These are phyloP conservation scores for Chloroceryle aenea DNA, from an alignment of 2,113 vertebrate species.

Conservation along the genomic window DNA sequence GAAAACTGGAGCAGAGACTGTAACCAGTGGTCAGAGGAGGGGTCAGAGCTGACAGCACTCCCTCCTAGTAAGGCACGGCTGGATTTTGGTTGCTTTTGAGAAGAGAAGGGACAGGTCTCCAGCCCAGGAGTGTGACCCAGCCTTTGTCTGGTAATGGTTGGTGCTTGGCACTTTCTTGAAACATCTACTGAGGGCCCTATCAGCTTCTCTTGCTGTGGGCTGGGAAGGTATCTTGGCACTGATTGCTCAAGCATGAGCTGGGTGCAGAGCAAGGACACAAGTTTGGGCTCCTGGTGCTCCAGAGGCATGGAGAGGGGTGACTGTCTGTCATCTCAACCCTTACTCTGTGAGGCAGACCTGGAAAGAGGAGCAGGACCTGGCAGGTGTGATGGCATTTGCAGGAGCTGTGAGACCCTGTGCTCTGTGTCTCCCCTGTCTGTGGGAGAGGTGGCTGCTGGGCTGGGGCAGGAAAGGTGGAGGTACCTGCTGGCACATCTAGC, in stretches of 20 bases:
- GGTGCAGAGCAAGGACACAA: neutral
- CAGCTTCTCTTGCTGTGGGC: neutral
- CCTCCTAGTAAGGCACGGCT: neutral
- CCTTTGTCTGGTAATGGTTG: neutral
- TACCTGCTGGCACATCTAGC: neutral
- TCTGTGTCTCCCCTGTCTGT: accelerated
- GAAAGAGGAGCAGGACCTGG: neutral
- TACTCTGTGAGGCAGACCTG: neutral
- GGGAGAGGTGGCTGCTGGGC: neutral
- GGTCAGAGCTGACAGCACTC: neutral
- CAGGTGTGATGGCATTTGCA: neutral
- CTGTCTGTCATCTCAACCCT: neutral
- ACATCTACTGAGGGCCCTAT: neutral
- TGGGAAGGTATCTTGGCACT: neutral
- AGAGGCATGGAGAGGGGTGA: neutral
- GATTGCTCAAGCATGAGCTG: neutral
- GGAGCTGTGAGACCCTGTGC: neutral
- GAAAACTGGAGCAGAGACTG: neutral
- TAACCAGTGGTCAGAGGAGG: neutral
- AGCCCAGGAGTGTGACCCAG: neutral
- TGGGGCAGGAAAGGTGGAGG: neutral
- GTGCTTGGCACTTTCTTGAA: neutral
- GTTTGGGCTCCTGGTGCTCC: neutral
- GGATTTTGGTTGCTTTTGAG: neutral
- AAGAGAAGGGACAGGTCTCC: neutral